Percentiles rank a stretch among this genome's conserved stretches.
Evolutionary conservation across 2,888 invertebrate genomes (phyloP).

Genomic region (Bursaphelenchus okinawaensis): DNA sequence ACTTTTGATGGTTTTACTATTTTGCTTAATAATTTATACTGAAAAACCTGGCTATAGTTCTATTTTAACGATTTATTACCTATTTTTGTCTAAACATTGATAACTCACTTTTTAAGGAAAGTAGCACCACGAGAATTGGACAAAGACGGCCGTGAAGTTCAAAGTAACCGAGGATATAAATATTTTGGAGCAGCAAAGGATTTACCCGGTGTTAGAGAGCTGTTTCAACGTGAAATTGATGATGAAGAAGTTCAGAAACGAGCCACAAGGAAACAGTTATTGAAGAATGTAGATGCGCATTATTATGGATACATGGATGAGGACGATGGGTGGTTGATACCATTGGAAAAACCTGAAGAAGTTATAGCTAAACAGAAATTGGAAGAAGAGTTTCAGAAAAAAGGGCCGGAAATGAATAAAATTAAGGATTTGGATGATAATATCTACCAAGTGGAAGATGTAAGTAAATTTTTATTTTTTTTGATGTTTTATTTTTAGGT

Average conservation of each 20-base stretch:
- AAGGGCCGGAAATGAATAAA: constrained; percentile 35
- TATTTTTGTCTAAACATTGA: no score
- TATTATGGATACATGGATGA: constrained; percentile 88
- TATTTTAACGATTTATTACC: no score
- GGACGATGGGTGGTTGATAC: constrained; percentile 88
- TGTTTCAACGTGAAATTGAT: constrained; percentile 70
- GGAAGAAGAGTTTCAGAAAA: constrained; percentile 36
- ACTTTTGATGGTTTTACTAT: no score
- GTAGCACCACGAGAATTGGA: constrained; percentile 65
- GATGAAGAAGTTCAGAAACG: constrained; percentile 24
- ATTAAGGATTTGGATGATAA: constrained; percentile 40
- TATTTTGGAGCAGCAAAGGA: constrained; percentile 66
- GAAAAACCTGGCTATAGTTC: no score
- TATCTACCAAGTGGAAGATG: constrained; percentile 46
- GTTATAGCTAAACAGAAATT: constrained; percentile 52
- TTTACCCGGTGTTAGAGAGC: constrained; percentile 89
- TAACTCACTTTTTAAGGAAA: no score
- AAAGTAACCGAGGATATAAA: constrained; percentile 94
- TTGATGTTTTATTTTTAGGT: background rate
- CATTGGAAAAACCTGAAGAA: constrained; percentile 68
- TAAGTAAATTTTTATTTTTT: constrained; percentile 6
- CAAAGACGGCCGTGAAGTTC: constrained; percentile 91
- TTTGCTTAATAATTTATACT: no score
- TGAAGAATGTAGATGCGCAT: constrained; percentile 96
- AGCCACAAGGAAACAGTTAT: constrained; percentile 81